phyloP scores from a whole-genome alignment of 2,888 invertebrate genomes.

The Masnerella sp. region DNA sequence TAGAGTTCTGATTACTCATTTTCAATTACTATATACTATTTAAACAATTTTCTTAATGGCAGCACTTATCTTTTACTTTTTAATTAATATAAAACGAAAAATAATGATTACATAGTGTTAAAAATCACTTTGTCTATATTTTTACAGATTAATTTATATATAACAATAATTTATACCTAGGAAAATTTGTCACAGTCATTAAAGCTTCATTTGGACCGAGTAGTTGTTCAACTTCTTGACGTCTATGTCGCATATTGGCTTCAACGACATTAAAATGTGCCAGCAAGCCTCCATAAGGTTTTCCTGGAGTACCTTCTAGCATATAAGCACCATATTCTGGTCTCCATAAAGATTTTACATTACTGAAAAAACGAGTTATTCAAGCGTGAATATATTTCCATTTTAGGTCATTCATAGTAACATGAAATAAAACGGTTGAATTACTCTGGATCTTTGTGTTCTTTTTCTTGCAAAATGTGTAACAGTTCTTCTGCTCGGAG shows the following conservation, averaged over 20 bases:
- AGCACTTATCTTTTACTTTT: not conserved
- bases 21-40: no score
- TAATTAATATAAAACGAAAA: no score
- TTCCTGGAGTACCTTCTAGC: constrained; percentile 99
- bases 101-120: no score
- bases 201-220: constrained; percentile 89
- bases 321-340: constrained; percentile 99
- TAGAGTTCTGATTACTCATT: no score
- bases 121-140: no score
- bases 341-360: constrained; percentile 94
- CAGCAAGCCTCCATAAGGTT: constrained; percentile 94
- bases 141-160: no score
- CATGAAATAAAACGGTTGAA: constrained; percentile 64
- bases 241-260: constrained; percentile 95
- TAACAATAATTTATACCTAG: no score
- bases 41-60: no score
- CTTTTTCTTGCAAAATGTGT: constrained; percentile 88
- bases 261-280: constrained; percentile 99
- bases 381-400: no score
- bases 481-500: constrained; percentile 91
- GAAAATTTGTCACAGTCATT: constrained; percentile 95
- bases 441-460: constrained; percentile 86
- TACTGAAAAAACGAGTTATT: constrained; percentile 66
- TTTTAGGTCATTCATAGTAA: no score
- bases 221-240: constrained; percentile 89